These are phyloP conservation scores for Dryas iulia DNA, from an alignment of 1,140 invertebrate genomes.

Conservation along the genomic window DNA sequence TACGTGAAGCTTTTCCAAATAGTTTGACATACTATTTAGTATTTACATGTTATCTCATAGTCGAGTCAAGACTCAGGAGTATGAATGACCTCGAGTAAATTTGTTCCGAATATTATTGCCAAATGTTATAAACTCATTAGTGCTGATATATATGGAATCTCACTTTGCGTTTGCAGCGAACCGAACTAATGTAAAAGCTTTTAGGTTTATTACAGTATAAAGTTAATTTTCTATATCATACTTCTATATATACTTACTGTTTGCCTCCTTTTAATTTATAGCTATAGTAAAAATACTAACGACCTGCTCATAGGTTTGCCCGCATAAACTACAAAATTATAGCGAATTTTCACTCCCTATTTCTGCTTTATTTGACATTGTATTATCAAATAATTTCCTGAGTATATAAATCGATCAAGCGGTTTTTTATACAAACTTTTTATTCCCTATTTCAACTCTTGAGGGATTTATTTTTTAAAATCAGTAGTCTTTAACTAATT, in stretches of 20 bases:
- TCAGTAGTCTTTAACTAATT: too few species aligned
- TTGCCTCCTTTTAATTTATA: not conserved
- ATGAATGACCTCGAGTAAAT: not conserved
- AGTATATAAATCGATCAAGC: too few species aligned
- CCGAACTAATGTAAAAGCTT: constrained; percentile 25
- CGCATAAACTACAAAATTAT: too few species aligned
- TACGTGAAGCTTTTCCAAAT: not conserved
- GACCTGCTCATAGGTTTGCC: too few species aligned
- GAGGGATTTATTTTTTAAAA: too few species aligned
- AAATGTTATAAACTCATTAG: constrained; percentile 22
- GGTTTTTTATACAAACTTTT: too few species aligned
- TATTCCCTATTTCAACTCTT: too few species aligned
- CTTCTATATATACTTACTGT: constrained; percentile 6
- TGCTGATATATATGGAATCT: constrained; percentile 19
- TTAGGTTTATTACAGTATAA: constrained; percentile 18
- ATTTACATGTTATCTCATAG: not conserved
- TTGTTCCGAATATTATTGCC: constrained; percentile 17
- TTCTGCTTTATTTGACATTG: too few species aligned
- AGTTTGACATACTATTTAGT: not conserved
- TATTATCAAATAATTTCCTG: too few species aligned
- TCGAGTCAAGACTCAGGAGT: not conserved
- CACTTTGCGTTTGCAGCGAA: constrained; percentile 16
- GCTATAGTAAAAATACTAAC: not conserved
- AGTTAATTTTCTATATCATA: not conserved
- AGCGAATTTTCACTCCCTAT: too few species aligned